Conservation (phyloP, 2,113 vertebrate species). For the Semicossyphus pulcher region DNA sequence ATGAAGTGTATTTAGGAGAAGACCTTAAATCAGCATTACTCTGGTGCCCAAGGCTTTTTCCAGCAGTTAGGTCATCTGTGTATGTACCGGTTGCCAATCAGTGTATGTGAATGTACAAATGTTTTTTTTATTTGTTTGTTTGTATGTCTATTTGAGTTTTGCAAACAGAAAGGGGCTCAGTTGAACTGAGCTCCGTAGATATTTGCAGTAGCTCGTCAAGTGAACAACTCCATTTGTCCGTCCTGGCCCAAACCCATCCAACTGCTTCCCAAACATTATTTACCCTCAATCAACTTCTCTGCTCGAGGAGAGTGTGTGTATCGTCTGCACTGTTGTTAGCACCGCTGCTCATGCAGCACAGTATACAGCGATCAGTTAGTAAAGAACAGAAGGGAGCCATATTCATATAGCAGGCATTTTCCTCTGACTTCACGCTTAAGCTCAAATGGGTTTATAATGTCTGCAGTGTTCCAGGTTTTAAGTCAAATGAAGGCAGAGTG, state of each 20-base stretch:
- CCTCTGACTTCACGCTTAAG: not conserved
- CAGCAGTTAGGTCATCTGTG: slow-evolving; percentile 62
- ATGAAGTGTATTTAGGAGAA: slow-evolving; percentile 38
- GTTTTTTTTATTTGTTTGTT: slow-evolving; percentile 58
- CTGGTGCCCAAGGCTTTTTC: slow-evolving; percentile 49
- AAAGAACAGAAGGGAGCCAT: slow-evolving; percentile 11
- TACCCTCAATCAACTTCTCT: not conserved
- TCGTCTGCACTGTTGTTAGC: slow-evolving; percentile 13
- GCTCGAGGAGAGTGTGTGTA: slow-evolving; percentile 23
- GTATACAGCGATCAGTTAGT: slow-evolving; percentile 3
- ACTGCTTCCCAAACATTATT: slow-evolving; percentile 35
- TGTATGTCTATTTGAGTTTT: slow-evolving; percentile 64
- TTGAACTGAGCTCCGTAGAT: slow-evolving; percentile 67
- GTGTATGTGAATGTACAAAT: slow-evolving; percentile 84
- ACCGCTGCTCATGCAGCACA: slow-evolving; percentile 14
- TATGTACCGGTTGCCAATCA: slow-evolving; percentile 73
- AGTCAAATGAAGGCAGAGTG: too few species aligned
- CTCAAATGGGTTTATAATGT: too few species aligned
- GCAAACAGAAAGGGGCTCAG: slow-evolving; percentile 61
- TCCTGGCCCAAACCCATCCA: slow-evolving; percentile 32
- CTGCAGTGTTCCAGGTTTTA: too few species aligned
- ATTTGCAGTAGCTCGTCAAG: slow-evolving; percentile 51
- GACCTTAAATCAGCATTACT: slow-evolving; percentile 45
- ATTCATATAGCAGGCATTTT: not conserved
- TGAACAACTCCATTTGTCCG: slow-evolving; percentile 51